A percentile compares a stretch with the other conserved stretches of the same genome.
Evolutionary conservation across 2,888 invertebrate species (phyloP).

Genomic region (Ernsta delagoae): DNA sequence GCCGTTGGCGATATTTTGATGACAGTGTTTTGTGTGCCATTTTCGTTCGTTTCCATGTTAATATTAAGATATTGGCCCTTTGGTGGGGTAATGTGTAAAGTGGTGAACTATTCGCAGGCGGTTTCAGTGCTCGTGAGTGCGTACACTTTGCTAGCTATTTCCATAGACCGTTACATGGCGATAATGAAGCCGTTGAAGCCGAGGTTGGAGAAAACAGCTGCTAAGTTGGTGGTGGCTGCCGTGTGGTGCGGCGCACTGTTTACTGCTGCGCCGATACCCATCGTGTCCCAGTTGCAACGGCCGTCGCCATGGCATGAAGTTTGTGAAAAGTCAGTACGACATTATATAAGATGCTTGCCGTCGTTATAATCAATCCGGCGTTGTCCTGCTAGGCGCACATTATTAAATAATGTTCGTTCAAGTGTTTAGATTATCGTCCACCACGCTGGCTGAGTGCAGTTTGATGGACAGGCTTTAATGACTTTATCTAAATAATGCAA

Average conservation of each 20-base stretch:
- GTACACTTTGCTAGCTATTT: conserved; percentile 94
- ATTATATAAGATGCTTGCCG: neutral
- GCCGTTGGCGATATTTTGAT: conserved; percentile 96
- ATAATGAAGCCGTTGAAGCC: conserved; percentile 92
- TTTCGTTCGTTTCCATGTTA: conserved; percentile 92
- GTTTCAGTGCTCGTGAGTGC: conserved; percentile 93
- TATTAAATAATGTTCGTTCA: too few relatives aligned
- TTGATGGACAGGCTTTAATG: too few relatives aligned
- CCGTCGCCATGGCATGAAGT: conserved; percentile 82
- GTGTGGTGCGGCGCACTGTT: conserved; percentile 89
- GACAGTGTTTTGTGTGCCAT: conserved; percentile 90
- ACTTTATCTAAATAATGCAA: too few relatives aligned
- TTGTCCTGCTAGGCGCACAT: neutral
- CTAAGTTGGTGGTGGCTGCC: conserved; percentile 84
- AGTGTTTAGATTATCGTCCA: neutral
- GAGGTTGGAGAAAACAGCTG: conserved; percentile 86
- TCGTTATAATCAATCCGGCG: neutral
- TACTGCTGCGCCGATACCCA: conserved; percentile 89
- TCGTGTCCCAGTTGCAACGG: conserved; percentile 86
- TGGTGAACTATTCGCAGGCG: conserved; percentile 93
- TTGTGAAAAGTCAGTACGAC: conserved; percentile 85
- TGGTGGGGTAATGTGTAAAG: conserved; percentile 91
- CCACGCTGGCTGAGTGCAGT: too few relatives aligned
- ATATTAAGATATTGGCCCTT: conserved; percentile 95
- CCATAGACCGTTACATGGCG: conserved; percentile 92